Conservation (phyloP, 2,888 invertebrate genomes). For the Ametastegia equiseti region DNA sequence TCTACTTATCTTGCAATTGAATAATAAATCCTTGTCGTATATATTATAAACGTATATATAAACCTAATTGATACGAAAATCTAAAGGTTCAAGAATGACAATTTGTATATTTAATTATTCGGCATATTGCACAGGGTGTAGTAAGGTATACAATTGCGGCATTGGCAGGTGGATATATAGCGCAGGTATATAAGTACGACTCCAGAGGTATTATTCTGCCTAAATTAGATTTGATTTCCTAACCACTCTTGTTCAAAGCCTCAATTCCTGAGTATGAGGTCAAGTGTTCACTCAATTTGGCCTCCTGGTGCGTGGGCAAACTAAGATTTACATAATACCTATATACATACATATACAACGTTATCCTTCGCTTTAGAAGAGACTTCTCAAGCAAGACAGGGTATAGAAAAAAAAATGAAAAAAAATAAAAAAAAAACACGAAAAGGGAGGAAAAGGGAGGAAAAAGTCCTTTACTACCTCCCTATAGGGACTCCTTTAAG, state of each 20-base stretch:
- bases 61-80: neutral
- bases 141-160: too few relatives aligned
- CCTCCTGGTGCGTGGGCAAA: neutral
- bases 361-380: neutral
- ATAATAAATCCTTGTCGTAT: neutral
- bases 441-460: neutral
- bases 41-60: neutral
- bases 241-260: slow-evolving; percentile 28
- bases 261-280: neutral
- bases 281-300: neutral
- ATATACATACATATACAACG: too few relatives aligned
- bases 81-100: neutral
- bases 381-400: too few relatives aligned
- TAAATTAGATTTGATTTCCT: slow-evolving; percentile 24
- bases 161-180: neutral
- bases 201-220: neutral
- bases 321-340: slow-evolving; percentile 32
- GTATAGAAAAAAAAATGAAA: too few relatives aligned
- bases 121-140: too few relatives aligned
- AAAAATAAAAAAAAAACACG: neutral
- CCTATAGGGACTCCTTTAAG: too few relatives aligned
- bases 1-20: neutral
- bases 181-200: neutral
- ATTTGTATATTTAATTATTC: slow-evolving; percentile 12
- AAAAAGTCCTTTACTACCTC: too few relatives aligned